Percentiles rank a stretch among this genome's conserved stretches.
These are phyloP conservation scores for Campaea margaritaria DNA, from an alignment of 2,888 invertebrate genomes.

Conservation along the genomic window DNA sequence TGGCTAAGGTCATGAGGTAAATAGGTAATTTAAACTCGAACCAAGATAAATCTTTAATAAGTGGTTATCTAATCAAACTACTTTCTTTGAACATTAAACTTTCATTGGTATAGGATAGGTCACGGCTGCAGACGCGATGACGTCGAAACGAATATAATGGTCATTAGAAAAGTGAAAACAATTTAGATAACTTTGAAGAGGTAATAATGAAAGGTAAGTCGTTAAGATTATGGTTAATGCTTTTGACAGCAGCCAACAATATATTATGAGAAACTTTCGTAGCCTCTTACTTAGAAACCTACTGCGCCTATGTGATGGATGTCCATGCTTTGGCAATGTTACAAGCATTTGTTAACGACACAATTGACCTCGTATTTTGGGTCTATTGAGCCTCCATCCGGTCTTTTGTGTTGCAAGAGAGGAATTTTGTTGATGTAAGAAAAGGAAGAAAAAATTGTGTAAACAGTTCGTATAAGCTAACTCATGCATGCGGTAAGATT, in stretches of 20 bases:
- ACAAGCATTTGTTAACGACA: conserved; percentile 27
- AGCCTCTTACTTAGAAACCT: conserved; percentile 20
- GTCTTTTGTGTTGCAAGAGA: conserved; percentile 20
- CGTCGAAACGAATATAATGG: conserved; percentile 50
- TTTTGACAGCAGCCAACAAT: conserved; percentile 22
- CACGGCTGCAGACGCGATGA: conserved; percentile 50
- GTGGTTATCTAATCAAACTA: conserved; percentile 33
- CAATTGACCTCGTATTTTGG: conserved; percentile 26
- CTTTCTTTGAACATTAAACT: conserved; percentile 42
- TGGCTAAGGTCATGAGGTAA: neutral
- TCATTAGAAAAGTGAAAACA: conserved; percentile 56
- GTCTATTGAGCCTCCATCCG: conserved; percentile 25
- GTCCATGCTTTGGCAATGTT: conserved; percentile 23
- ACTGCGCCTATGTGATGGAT: conserved; percentile 22
- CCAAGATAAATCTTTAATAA: conserved; percentile 9
- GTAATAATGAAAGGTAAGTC: conserved; percentile 51
- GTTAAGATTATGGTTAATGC: conserved; percentile 42
- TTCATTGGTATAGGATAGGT: conserved; percentile 60
- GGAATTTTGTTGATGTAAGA: conserved; percentile 14
- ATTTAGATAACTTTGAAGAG: conserved; percentile 61
- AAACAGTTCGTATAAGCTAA: neutral
- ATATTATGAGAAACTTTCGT: conserved; percentile 22
- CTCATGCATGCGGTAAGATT: no score
- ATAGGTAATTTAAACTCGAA: neutral
- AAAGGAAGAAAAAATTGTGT: neutral